Evolutionary conservation across 2,888 invertebrate genomes (phyloP).

Genomic region (Caenorhabditis drosophilae): DNA sequence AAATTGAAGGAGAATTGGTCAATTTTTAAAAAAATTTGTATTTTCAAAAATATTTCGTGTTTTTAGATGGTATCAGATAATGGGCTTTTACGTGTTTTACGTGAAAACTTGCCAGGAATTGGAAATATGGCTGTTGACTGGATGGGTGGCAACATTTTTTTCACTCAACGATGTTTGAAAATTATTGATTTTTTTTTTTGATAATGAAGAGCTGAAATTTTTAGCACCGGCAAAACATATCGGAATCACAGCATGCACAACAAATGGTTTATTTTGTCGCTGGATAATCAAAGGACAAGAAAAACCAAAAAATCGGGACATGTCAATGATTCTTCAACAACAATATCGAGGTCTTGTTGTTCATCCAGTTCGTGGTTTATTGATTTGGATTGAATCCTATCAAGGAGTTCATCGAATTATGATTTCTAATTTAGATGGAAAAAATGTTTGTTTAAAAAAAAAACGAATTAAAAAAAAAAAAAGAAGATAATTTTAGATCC

Average conservation of each 20-base stretch:
- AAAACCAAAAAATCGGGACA: not conserved
- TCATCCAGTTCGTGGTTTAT: constrained; percentile 35
- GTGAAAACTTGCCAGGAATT: constrained; percentile 37
- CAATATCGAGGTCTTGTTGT: constrained; percentile 38
- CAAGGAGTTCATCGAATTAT: constrained; percentile 83
- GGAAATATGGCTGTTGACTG: constrained; percentile 46
- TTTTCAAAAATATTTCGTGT: not conserved
- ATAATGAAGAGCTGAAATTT: constrained; percentile 5
- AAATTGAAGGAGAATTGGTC: constrained; percentile 19
- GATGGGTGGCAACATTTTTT: constrained; percentile 43
- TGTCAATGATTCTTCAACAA: not conserved
- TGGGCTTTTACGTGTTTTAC: constrained; percentile 17
- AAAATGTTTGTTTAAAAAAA: constrained; percentile 74
- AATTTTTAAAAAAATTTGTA: not conserved
- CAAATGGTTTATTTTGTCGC: constrained; percentile 41
- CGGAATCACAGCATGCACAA: constrained; percentile 42
- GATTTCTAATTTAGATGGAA: constrained; percentile 91
- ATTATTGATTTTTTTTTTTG: not conserved
- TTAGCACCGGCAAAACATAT: constrained; percentile 29
- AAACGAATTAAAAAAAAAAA: not conserved
- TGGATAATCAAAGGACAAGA: constrained; percentile 25
- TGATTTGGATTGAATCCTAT: constrained; percentile 43
- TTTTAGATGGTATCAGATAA: constrained; percentile 12
- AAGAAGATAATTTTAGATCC: constrained; percentile 18
- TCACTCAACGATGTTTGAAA: constrained; percentile 28